Evolutionary conservation across 2,113 vertebrate genomes (phyloP).

Genomic region (Garra rufa): DNA sequence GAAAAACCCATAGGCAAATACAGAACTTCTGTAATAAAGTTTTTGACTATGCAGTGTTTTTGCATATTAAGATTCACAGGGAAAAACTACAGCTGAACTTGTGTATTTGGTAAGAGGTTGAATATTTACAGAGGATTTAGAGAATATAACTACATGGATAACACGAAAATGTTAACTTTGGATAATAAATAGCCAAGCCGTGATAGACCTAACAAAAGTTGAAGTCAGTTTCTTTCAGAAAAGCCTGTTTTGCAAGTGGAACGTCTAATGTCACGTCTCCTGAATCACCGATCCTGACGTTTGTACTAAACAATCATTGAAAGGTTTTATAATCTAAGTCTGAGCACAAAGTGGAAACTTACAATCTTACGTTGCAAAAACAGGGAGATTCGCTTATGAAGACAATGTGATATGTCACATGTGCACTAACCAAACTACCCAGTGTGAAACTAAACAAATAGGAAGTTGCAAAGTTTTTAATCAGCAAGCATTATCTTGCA

Average conservation of each 20-base stretch:
- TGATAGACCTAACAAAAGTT: not conserved
- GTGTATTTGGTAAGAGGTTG: not conserved
- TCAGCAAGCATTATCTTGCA: not conserved
- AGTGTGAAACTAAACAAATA: constrained; percentile 37
- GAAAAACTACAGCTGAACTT: not conserved
- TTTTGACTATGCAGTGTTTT: not conserved
- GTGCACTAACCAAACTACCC: constrained; percentile 18
- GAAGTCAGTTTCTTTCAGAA: not conserved
- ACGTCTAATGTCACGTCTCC: not conserved
- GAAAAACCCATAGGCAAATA: constrained; percentile 6
- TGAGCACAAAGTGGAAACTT: not conserved
- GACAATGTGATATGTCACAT: constrained; percentile 33
- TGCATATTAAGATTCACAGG: not conserved
- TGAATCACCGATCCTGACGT: not conserved
- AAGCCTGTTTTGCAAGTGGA: not conserved
- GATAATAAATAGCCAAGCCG: not conserved
- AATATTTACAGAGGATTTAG: constrained; percentile 9
- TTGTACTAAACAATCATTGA: not conserved
- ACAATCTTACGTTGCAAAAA: not conserved
- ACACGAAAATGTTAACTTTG: not conserved
- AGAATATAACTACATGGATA: not conserved
- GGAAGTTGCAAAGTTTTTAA: constrained; percentile 18
- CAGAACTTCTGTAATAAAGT: not conserved
- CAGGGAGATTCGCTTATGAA: not conserved
- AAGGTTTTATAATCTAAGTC: not conserved